Evolutionary conservation across 2,797 vertebrate genomes (phyloP).

Genomic region (Sparus aurata): DNA sequence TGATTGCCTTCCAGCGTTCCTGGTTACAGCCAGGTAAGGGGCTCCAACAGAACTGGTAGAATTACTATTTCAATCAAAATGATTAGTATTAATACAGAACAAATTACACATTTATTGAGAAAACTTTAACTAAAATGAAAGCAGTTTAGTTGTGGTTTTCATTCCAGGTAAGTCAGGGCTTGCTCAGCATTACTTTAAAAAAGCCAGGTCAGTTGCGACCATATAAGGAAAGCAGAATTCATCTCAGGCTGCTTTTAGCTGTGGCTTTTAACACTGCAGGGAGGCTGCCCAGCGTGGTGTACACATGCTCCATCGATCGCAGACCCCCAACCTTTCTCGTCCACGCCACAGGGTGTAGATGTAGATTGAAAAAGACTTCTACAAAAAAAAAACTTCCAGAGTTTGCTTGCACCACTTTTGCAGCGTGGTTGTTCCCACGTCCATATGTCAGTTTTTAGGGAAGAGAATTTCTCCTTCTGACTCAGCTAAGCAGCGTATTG

Average conservation of each 20-base stretch:
- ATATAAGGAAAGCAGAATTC: conserved; percentile 24
- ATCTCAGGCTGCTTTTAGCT: conserved; percentile 27
- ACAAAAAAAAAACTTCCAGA: conserved; percentile 5
- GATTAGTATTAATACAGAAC: background rate
- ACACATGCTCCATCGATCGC: conserved; percentile 51
- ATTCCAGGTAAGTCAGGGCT: background rate
- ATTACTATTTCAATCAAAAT: background rate
- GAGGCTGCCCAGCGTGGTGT: conserved; percentile 30
- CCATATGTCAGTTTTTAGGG: background rate
- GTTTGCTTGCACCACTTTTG: background rate
- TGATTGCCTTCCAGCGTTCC: too few species aligned
- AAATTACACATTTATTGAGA: background rate
- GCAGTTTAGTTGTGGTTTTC: background rate
- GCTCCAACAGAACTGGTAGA: background rate
- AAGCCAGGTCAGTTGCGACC: background rate
- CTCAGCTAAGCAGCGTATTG: conserved; percentile 7
- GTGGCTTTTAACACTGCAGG: conserved; percentile 37
- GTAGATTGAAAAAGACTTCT: conserved; percentile 38
- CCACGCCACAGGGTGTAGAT: conserved; percentile 30
- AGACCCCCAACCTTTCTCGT: background rate
- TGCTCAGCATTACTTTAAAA: background rate
- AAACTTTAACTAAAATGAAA: background rate
- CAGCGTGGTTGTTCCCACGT: background rate
- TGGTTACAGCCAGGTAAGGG: background rate
- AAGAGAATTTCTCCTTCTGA: conserved; percentile 3